Base-by-base conservation (phyloP, 1,140 invertebrate species). In the Drosophila varians region DNA sequence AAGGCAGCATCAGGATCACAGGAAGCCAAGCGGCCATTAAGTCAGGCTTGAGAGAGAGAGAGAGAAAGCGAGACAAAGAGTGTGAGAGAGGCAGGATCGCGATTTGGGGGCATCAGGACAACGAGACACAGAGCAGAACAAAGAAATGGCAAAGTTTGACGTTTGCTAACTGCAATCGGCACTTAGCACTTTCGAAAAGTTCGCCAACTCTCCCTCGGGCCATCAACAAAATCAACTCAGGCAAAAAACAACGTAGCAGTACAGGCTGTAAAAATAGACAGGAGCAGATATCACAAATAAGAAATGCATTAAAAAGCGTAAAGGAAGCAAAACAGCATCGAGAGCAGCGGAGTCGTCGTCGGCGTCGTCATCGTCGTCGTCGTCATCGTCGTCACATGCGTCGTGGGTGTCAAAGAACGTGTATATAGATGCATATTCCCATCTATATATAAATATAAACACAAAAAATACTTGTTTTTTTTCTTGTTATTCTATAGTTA, bases 401-500 rank as follows among this genome's bases (percentile, higher is more conserved):
- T 49, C 57, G 40, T 48, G 64, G 34, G 51, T 71, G 52, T 72
- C 68, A 47, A 23, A 46, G 18, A 12, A 38, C 36, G 36, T 8
- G 16, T 12, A 38, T 34, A 62, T 55, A 57, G 51, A 43, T 54
- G 68, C 47, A 55, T 26, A 28, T 38, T 42, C 52, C 9, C 28
- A 51, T 23, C 34, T 45, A 70, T 69, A 69, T 70, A 75, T 69
- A 40, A 52, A 73, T 40, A 64, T 28, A 40, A 51, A 73, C 53
- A 56, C 18, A 57, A 21, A n/a, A 38, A 38, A 47, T 26, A 46
- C 14, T 38, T n/a, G 18, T 58, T 84, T 79, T 75, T 83, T 61
- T 79, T 75, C 54, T 53, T 77, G 74, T 77, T 77, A 45, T 76
- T 68, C 31, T 51, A 73, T 70, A 76, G 74, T 76, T 76, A 62